A percentile compares a stretch with the other conserved stretches of the same genome.
Conservation (phyloP, 2,888 invertebrate species). For the Apamea epomidion region DNA sequence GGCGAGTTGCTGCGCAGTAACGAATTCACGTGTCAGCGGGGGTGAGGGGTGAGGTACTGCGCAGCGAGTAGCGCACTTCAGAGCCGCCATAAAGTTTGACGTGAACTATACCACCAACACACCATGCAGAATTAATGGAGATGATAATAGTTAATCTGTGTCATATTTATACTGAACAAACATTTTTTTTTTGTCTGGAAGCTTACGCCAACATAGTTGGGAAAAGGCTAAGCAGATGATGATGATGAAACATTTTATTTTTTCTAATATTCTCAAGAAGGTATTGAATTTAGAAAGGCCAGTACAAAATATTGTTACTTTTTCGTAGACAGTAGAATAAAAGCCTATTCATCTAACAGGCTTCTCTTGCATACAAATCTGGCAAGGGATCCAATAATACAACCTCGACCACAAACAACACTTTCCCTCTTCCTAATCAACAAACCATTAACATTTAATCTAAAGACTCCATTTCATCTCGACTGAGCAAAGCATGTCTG, state of each 20-base stretch:
- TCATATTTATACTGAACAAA: too few relatives aligned
- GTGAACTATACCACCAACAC: too few relatives aligned
- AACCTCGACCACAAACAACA: neutral
- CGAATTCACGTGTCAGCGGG: too few relatives aligned
- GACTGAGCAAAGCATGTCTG: slow-evolving; percentile 67
- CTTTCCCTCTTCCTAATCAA: neutral
- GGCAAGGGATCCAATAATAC: neutral
- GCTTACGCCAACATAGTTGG: too few relatives aligned
- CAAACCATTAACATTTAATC: slow-evolving; percentile 10
- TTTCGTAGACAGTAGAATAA: neutral
- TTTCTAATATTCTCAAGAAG: neutral
- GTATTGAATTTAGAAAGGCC: neutral
- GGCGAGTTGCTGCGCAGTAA: too few relatives aligned
- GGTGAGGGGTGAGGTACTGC: too few relatives aligned
- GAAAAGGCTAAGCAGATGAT: too few relatives aligned
- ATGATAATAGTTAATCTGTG: too few relatives aligned
- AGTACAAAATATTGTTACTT: neutral
- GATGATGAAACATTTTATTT: too few relatives aligned
- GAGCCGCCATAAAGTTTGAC: too few relatives aligned
- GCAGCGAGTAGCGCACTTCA: too few relatives aligned
- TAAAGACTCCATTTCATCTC: slow-evolving; percentile 17
- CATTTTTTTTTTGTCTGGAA: too few relatives aligned
- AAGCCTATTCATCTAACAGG: neutral
- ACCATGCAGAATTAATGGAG: neutral
- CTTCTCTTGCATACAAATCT: neutral